A percentile compares a stretch with the other conserved stretches of the same genome.
These are phyloP conservation scores for Drosophila orena DNA, from an alignment of 1,140 invertebrate genomes.

Conservation along the genomic window DNA sequence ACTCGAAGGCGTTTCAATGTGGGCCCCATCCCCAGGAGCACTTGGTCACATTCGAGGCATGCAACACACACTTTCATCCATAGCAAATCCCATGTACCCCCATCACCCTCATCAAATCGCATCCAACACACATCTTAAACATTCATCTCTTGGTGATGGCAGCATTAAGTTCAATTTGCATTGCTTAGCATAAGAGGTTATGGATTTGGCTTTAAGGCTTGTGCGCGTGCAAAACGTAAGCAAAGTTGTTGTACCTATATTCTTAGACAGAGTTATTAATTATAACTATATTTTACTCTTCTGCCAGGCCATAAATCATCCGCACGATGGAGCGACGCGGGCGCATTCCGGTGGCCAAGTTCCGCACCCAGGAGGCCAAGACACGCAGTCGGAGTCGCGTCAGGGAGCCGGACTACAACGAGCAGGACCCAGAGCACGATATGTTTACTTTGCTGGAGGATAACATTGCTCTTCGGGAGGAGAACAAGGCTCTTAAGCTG, in stretches of 20 bases:
- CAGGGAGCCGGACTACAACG: slow-evolving; percentile 77
- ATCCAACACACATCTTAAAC: slow-evolving; percentile 11
- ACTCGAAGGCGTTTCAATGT: slow-evolving; percentile 62
- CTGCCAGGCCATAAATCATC: slow-evolving; percentile 11
- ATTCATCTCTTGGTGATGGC: slow-evolving; percentile 67
- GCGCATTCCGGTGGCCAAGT: slow-evolving; percentile 79
- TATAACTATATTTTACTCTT: neutral
- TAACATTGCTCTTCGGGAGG: slow-evolving; percentile 81
- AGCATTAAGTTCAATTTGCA: slow-evolving; percentile 48
- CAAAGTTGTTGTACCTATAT: slow-evolving; percentile 18
- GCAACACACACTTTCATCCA: slow-evolving; percentile 16
- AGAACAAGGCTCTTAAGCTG: slow-evolving; percentile 78
- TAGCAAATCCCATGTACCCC: slow-evolving; percentile 23
- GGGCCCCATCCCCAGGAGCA: slow-evolving; percentile 22
- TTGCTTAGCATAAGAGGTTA: slow-evolving; percentile 64
- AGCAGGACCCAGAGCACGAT: slow-evolving; percentile 82
- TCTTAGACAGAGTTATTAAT: neutral
- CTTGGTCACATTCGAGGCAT: slow-evolving; percentile 22
- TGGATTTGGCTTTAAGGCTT: slow-evolving; percentile 57
- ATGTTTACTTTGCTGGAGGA: slow-evolving; percentile 82
- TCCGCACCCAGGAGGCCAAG: slow-evolving; percentile 79
- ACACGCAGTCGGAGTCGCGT: slow-evolving; percentile 79
- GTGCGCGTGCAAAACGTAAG: slow-evolving; percentile 53
- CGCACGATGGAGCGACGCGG: slow-evolving; percentile 68
- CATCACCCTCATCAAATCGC: slow-evolving; percentile 19